Percentiles rank a stretch among this genome's conserved stretches.
phyloP scores from a whole-genome alignment of 2,888 invertebrate genomes.

The Trachelus iudaicus region DNA sequence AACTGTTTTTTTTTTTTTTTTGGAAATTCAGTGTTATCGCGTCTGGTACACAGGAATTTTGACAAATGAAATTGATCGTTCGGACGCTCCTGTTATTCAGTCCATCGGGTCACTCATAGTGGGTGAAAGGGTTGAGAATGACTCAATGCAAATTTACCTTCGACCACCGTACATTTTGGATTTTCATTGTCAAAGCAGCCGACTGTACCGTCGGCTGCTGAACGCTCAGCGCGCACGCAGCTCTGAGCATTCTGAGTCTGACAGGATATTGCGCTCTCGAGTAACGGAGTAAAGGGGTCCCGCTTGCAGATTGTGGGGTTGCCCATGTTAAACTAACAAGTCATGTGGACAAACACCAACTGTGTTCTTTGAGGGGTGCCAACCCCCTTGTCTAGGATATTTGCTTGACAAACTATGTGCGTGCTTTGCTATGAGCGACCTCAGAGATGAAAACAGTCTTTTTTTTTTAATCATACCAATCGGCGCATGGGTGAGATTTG shows the following conservation, averaged over 20 bases:
- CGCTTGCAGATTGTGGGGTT: slow-evolving; percentile 21
- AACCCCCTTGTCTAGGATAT: slow-evolving; percentile 14
- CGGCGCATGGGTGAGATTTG: background rate
- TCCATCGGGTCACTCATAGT: background rate
- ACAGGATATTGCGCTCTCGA: slow-evolving; percentile 22
- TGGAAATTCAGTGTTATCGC: background rate
- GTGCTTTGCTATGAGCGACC: background rate
- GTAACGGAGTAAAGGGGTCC: slow-evolving; percentile 18
- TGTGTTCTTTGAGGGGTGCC: slow-evolving; percentile 16
- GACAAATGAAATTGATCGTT: background rate
- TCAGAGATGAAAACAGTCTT: background rate
- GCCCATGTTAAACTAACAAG: slow-evolving; percentile 21
- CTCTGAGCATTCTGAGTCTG: slow-evolving; percentile 15
- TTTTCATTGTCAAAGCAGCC: background rate
- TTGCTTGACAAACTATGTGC: slow-evolving; percentile 5
- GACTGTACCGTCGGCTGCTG: background rate
- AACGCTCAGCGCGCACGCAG: background rate
- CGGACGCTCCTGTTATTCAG: background rate
- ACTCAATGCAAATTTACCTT: background rate
- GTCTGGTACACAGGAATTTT: background rate
- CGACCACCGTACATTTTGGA: background rate
- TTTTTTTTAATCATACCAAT: background rate
- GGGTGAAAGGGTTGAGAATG: background rate
- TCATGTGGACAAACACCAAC: slow-evolving; percentile 22
- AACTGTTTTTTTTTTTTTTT: background rate